Evolutionary conservation across 2,113 vertebrate genomes (phyloP).

Genomic region (Cebus imitator): DNA sequence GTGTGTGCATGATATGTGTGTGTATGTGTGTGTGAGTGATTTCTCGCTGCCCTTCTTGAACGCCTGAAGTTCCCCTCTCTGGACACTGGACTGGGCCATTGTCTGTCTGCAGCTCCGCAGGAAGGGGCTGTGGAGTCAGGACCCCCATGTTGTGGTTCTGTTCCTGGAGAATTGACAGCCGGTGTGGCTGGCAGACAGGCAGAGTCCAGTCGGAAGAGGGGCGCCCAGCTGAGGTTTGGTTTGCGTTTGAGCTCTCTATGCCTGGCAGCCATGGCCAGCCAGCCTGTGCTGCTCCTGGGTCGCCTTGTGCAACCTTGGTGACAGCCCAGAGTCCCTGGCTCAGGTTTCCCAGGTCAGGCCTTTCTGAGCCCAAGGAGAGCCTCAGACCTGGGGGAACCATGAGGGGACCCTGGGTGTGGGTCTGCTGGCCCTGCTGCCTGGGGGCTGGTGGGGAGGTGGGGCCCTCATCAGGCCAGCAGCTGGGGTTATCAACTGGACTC

Average conservation of each 20-base stretch:
- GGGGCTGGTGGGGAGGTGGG: not conserved
- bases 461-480: not conserved
- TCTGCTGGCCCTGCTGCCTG: not conserved
- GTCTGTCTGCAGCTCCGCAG: not conserved
- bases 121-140: not conserved
- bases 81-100: not conserved
- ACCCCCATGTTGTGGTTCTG: accelerated
- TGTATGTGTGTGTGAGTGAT: not conserved
- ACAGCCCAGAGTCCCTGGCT: not conserved
- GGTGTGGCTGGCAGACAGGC: accelerated
- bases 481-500: not conserved
- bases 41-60: not conserved
- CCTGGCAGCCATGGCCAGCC: not conserved
- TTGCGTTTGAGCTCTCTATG: not conserved
- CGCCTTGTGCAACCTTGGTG: not conserved
- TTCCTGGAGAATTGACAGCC: no score
- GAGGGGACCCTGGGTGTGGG: no score
- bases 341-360: not conserved
- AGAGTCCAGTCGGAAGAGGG: not conserved
- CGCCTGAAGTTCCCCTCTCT: not conserved
- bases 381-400: not conserved
- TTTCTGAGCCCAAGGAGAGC: not conserved
- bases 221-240: not conserved
- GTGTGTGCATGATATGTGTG: no score
- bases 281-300: not conserved